A percentile compares a stretch with the other conserved stretches of the same genome.
phyloP scores from a whole-genome alignment of 2,888 invertebrate species.

The Sericinus montela region DNA sequence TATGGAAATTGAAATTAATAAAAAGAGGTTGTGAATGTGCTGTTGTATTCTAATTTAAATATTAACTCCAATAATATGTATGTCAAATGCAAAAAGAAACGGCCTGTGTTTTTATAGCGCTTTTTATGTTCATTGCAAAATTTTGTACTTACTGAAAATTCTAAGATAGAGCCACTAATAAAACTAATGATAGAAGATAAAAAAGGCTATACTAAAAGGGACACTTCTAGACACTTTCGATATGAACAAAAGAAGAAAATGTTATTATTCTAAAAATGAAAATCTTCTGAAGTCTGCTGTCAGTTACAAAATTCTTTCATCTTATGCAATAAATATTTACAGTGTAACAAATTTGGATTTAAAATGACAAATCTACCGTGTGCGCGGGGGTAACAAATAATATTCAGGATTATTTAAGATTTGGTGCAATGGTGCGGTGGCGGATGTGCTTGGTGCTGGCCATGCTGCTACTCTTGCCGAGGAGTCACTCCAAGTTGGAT shows the following conservation, averaged over 20 bases:
- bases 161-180: no score
- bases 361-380: conserved; percentile 68
- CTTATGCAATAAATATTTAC: conserved; percentile 27
- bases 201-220: conserved; percentile 10
- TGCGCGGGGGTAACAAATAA: conserved; percentile 36
- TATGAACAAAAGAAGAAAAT: conserved; percentile 40
- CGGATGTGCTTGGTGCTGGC: conserved; percentile 53
- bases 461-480: conserved; percentile 53
- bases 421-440: conserved; percentile 61
- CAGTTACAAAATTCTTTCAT: conserved; percentile 43
- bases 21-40: no score
- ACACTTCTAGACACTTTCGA: background rate
- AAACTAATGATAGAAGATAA: background rate
- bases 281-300: conserved; percentile 44
- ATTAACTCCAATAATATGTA: no score
- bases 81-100: no score
- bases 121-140: no score
- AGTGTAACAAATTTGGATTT: conserved; percentile 40
- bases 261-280: conserved; percentile 60
- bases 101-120: no score
- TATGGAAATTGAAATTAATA: no score
- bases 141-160: no score
- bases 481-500: conserved; percentile 39
- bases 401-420: conserved; percentile 27
- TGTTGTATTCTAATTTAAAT: no score